A percentile compares a stretch with the other conserved stretches of the same genome.
phyloP scores from a whole-genome alignment of 2,888 invertebrate species.

The Lomographa bimaculata region DNA sequence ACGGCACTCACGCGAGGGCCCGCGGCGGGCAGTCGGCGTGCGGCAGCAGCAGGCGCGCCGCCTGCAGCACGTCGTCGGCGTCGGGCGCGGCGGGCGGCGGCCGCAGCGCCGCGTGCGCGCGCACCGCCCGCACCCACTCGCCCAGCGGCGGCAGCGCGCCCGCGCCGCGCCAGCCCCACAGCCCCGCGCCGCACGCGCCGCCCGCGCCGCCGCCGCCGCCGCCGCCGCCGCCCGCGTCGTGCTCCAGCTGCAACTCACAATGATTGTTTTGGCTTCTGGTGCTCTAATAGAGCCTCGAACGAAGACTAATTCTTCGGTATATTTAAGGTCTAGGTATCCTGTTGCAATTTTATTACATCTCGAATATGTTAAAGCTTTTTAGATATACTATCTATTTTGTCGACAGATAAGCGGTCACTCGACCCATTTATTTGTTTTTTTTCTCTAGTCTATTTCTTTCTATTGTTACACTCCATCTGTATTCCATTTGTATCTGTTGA shows the following conservation, averaged over 20 bases:
- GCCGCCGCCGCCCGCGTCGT: conserved; percentile 56
- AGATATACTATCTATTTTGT: too few species aligned
- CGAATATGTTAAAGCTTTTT: too few species aligned
- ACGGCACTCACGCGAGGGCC: conserved; percentile 84
- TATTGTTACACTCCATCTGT: too few species aligned
- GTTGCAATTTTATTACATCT: too few species aligned
- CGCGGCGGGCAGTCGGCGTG: conserved; percentile 95
- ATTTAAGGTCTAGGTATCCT: too few species aligned
- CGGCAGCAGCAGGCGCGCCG: conserved; percentile 92
- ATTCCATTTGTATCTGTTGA: too few species aligned
- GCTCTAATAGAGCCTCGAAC: too few species aligned
- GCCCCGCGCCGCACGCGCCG: conserved; percentile 61
- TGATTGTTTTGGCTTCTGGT: too few species aligned
- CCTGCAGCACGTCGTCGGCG: conserved; percentile 94
- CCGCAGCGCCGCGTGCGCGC: conserved; percentile 92
- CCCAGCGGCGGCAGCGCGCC: conserved; percentile 94
- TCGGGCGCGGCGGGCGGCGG: conserved; percentile 91
- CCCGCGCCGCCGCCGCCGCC: conserved; percentile 52
- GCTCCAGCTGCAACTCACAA: conserved; percentile 83
- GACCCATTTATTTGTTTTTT: too few species aligned
- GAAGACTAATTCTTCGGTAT: too few species aligned
- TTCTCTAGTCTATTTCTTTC: too few species aligned
- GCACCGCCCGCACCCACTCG: conserved; percentile 94
- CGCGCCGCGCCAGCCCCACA: conserved; percentile 94
- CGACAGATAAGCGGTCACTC: too few species aligned